phyloP scores from a whole-genome alignment of 1,140 invertebrate species.

The Tetragnatha versicolor region DNA sequence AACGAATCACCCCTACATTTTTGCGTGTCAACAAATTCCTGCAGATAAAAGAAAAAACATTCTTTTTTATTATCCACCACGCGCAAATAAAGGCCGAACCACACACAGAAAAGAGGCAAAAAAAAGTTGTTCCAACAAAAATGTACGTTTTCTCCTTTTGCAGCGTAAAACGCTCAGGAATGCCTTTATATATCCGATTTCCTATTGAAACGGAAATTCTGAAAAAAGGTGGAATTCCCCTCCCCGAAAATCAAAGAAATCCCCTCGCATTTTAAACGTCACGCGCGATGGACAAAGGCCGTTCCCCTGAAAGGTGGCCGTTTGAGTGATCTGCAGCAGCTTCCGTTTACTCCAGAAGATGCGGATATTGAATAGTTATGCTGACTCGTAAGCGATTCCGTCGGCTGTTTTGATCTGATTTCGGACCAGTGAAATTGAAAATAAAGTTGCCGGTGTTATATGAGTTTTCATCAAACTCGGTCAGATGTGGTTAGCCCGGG shows the following conservation, averaged over 20 bases:
- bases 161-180: constrained; percentile 15
- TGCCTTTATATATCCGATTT: constrained; percentile 33
- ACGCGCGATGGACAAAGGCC: not conserved
- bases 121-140: constrained; percentile 11
- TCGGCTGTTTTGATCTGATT: no score
- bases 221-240: not conserved
- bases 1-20: not conserved
- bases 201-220: not conserved
- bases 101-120: not conserved
- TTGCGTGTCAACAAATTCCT: constrained; percentile 6
- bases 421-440: no score
- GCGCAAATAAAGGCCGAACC: not conserved
- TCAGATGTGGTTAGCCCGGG: no score
- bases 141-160: constrained; percentile 23
- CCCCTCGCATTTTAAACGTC: not conserved
- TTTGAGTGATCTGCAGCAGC: no score
- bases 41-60: not conserved
- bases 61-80: not conserved
- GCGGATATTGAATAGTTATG: no score
- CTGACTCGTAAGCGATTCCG: no score
- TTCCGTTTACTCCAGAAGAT: no score
- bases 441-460: no score
- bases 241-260: not conserved
- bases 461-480: no score
- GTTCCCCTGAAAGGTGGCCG: no score